Evolutionary conservation across 1,140 invertebrate species (phyloP), one percentile per base, ranked within the genome.

Genomic region (Meteorus sp.): DNA sequence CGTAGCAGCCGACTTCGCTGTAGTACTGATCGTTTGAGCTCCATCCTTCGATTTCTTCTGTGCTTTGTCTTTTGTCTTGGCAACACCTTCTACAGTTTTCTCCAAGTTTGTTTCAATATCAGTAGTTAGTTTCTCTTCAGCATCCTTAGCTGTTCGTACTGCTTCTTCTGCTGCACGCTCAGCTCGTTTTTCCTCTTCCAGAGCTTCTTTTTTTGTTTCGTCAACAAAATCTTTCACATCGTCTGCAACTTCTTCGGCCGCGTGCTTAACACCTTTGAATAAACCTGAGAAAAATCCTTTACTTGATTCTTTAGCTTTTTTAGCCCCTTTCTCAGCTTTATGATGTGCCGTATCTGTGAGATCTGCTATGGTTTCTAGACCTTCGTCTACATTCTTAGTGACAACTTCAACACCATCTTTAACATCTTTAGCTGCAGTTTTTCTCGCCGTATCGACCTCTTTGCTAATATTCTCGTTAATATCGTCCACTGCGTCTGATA

Each of bases 41-140:
- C 70, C 47, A 66, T 70, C 1, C 71, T 73, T 27, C 65, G 68
- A 17, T 65, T 73, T 51, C 67, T 67, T 37, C 63, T 65, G 35
- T 8, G 13, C 35, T 11, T 39, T 39, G 13, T 39, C 35, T 39
- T 39, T 39, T n/a, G 35, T 13, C 13, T 39, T 39, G 4, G 35
- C 11, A 15, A 13, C 15, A 15, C 15, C 35, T 39, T 39, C 11
- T 39, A 39, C 35, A 4, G 8, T 39, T 39, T 39, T 39, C 35
- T 4, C 13, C 8, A 39, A n/a, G 8, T 39, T n/a, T n/a, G n/a
- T n/a, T n/a, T n/a, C n/a, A n/a, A n/a, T n/a, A n/a, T n/a, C n/a
- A n/a, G n/a, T n/a, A n/a, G n/a, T n/a, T n/a, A n/a, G n/a, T n/a
- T n/a, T n/a, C n/a, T n/a, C n/a, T n/a, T n/a, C n/a, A n/a, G n/a